phyloP scores from a whole-genome alignment of 2,797 vertebrate genomes.

The Pseudomugil gertrudae region DNA sequence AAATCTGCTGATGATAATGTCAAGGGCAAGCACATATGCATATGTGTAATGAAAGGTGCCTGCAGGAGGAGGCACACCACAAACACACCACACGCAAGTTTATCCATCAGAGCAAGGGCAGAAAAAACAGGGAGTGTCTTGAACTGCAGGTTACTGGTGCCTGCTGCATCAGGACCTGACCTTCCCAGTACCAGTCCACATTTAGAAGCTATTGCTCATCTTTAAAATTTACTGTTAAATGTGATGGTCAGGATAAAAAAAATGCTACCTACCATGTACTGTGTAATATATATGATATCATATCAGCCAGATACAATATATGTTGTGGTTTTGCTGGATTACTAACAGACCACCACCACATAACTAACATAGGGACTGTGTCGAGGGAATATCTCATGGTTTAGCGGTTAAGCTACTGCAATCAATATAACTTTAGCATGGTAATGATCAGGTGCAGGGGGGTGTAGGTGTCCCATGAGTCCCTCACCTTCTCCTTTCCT shows the following conservation, averaged over 20 bases:
- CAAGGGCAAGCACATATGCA: conserved; percentile 81
- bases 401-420: conserved; percentile 81
- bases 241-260: conserved; percentile 42
- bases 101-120: conserved; percentile 41
- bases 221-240: conserved; percentile 42
- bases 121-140: conserved; percentile 24
- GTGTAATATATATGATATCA: conserved; percentile 35
- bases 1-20: conserved; percentile 84
- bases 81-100: conserved; percentile 58
- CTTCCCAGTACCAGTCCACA: not conserved
- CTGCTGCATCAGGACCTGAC: not conserved
- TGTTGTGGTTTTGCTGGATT: conserved; percentile 74
- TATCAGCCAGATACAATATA: conserved; percentile 58
- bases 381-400: conserved; percentile 77
- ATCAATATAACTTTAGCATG: conserved; percentile 87
- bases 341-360: conserved; percentile 58
- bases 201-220: conserved; percentile 34
- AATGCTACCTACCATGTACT: conserved; percentile 32
- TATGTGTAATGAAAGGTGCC: conserved; percentile 69
- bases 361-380: conserved; percentile 51
- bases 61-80: conserved; percentile 55
- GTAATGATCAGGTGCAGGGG: conserved; percentile 80
- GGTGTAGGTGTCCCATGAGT: conserved; percentile 68
- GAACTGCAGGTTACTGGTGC: conserved; percentile 5
- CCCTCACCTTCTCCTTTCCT: conserved; percentile 47